Base-by-base conservation (phyloP, 2,888 invertebrate genomes). In the Phortica magna region DNA sequence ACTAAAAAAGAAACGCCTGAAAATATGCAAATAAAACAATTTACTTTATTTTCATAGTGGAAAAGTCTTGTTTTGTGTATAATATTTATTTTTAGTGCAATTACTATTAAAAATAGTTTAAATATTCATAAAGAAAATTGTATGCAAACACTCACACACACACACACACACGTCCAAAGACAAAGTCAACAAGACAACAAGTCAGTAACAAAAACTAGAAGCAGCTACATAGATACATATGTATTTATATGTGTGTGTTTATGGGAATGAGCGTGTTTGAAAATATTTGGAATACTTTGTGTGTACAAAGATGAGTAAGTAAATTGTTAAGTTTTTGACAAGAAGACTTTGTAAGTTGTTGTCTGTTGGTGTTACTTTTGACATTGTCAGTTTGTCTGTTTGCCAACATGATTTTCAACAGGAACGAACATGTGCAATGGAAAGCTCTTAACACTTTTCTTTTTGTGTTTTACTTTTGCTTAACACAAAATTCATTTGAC, bases 81-180 rank as follows among this genome's bases (percentile, higher is more conserved):
- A 17, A 59, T 59, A 4, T 59, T 59, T 59, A 61, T 10, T 61
- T 10, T 61, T 61, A 17, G 61, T 61, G 22, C 68, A 68, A 43
- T 42, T 17, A 67, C 67, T 42, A 67, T 67, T 67, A 67, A 68
- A 68, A 43, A 12, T 68, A 17, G 39, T 68, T 68, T 68, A 43
- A 68, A 43, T 68, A 68, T 68, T 68, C 68, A 68, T 19, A 68
- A 22, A 7, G 6, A 12, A 68, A 68, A 67, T 67, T 41, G 42
- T 67, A 1, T 6, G 31, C 31, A 64, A 64, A 10, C 10, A 64
- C 31, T 7, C 48, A 10, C 17, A 64, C 31, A 14, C 48, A 10
- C 17, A 64, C 31, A 14, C 48, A 64, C 31, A 14, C 48, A 10
- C 17, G 17, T 3, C 10, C 17, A 42, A 19, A 42, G 19, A n/a